Evolutionary conservation across 2,113 vertebrate genomes (phyloP), one percentile per base, ranked within the genome.

Genomic region (Struthidea cinerea): DNA sequence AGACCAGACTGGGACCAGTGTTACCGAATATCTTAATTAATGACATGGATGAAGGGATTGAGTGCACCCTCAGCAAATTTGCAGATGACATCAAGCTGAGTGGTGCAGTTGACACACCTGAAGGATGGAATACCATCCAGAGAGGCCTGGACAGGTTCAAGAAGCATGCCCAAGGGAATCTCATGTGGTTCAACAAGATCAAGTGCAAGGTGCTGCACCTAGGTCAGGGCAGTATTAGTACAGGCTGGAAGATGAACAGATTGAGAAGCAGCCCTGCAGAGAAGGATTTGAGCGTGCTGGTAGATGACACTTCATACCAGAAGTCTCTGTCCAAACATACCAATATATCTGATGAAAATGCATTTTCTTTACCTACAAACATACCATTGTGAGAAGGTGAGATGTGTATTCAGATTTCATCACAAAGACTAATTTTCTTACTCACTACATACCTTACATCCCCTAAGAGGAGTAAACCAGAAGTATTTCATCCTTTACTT

Each of bases 1-100:
- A 22, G 9, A 18, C 46, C 7, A 11, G 26, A 60, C 24, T 1
- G 0, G 24, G 39, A 47, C 5, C 5, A 17, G 3, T 16, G 16
- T 60, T 35, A 15, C 20, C 6, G 12, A 46, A 18, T 46, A 30
- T 21, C 53, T 46, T 52, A 60, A 24, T 39, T 46, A 55, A 32
- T 0, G 0, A 13, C 20, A 8, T 24, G n/a, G 37, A 27, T 0
- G 0, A 69, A 53, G 24, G 9, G 16, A 61, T 49, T 7, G 20
- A 35, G 10, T 27, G 9, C 17, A 35, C 3, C 4, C 21, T 61
- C 24, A 69, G 7, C 22, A 71, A 57, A 33, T 27, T 64, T 2
- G 3, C 12, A 44, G 37, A 28, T 56, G 22, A 27, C 52, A 44
- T 32, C 50, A 33, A 73, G 17, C 9, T 49, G 35, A 71, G 57